A percentile compares a stretch with the other conserved stretches of the same genome.
These are phyloP conservation scores for Maylandia zebra DNA, from an alignment of 2,113 vertebrate species.

Conservation along the genomic window DNA sequence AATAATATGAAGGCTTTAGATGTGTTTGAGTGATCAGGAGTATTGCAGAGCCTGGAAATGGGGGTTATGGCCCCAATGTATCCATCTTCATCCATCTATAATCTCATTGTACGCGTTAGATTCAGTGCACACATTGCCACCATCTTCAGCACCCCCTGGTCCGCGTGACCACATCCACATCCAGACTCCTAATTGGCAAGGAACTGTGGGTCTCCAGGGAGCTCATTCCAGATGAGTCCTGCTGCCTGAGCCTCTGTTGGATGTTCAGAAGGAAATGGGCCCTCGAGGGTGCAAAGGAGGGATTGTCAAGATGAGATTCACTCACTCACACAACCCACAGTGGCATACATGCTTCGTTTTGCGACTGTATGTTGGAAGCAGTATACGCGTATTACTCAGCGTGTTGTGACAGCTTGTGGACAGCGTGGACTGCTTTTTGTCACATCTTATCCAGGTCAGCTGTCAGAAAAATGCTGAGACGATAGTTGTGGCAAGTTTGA, in stretches of 20 bases:
- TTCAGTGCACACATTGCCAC: not conserved
- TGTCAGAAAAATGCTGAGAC: not conserved
- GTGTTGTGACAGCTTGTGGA: not conserved
- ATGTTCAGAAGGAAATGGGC: not conserved
- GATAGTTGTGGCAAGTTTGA: not conserved
- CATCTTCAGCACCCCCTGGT: not conserved
- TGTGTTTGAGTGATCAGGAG: not conserved
- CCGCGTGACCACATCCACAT: not conserved
- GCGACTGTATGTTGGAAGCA: not conserved
- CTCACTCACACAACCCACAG: not conserved
- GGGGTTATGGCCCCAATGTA: not conserved
- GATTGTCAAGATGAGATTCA: not conserved
- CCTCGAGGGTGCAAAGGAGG: not conserved
- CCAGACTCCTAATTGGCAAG: slow-evolving; percentile 8
- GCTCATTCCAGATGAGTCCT: slow-evolving; percentile 9
- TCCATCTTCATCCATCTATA: not conserved
- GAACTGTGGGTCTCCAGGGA: slow-evolving; percentile 2
- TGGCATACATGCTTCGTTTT: not conserved
- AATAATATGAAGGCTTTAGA: not conserved
- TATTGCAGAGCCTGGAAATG: not conserved
- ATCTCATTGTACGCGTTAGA: not conserved
- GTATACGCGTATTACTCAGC: not conserved
- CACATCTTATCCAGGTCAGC: not conserved
- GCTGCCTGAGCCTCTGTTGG: not conserved
- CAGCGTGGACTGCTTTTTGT: not conserved